These are phyloP conservation scores for Tetheella fluctuosa DNA, from an alignment of 2,888 invertebrate species.

Conservation along the genomic window DNA sequence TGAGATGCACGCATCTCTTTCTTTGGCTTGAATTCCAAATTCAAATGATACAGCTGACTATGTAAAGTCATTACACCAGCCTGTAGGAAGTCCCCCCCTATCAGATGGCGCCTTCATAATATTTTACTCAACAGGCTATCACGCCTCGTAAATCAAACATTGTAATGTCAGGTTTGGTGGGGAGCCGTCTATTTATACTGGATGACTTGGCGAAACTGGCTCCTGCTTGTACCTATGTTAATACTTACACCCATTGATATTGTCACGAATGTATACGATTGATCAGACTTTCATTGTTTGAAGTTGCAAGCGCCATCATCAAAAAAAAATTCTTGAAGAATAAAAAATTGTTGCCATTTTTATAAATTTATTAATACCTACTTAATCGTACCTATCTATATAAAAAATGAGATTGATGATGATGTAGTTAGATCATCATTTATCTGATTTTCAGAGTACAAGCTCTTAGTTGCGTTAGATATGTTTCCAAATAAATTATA, in stretches of 20 bases:
- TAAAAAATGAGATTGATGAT: too few species aligned
- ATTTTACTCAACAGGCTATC: slow-evolving; percentile 61
- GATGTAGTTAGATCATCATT: too few species aligned
- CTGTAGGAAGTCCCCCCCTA: slow-evolving; percentile 14
- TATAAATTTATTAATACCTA: too few species aligned
- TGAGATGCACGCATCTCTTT: neutral
- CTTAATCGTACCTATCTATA: too few species aligned
- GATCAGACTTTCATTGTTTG: slow-evolving; percentile 21
- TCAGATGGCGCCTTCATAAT: slow-evolving; percentile 42
- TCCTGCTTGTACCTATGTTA: slow-evolving; percentile 32
- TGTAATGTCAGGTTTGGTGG: slow-evolving; percentile 51
- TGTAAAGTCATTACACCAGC: neutral
- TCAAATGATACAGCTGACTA: neutral
- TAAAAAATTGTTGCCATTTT: neutral
- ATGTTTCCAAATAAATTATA: too few species aligned
- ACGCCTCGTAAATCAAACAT: slow-evolving; percentile 69
- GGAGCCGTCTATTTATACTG: slow-evolving; percentile 67
- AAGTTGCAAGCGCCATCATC: slow-evolving; percentile 15
- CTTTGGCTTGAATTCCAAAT: slow-evolving; percentile 2
- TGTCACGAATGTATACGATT: slow-evolving; percentile 28
- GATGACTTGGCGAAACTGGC: slow-evolving; percentile 57
- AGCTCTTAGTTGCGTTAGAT: too few species aligned
- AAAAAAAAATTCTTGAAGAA: neutral
- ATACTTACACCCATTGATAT: slow-evolving; percentile 39
- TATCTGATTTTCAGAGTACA: too few species aligned